These are phyloP conservation scores for Caenorhabditis briggsae DNA, from an alignment of 1,140 invertebrate species.

Conservation along the genomic window DNA sequence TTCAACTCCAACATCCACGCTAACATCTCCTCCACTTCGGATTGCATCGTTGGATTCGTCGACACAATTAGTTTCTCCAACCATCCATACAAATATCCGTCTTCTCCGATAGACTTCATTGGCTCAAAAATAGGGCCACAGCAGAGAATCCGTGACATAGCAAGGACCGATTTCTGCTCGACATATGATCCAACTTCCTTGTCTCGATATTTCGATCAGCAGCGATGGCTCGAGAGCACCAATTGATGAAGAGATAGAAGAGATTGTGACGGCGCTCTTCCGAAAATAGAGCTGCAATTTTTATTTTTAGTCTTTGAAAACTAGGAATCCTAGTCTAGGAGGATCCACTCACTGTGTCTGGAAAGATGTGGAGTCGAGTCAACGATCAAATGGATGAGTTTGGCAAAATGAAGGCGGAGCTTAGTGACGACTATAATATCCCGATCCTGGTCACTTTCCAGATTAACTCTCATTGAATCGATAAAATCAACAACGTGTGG, in stretches of 20 bases:
- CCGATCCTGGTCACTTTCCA: slow-evolving; percentile 86
- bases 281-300: slow-evolving; percentile 87
- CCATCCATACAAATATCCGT: slow-evolving; percentile 90
- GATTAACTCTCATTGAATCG: slow-evolving; percentile 89
- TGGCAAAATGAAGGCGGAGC: slow-evolving; percentile 93
- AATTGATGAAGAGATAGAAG: slow-evolving; percentile 91
- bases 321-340: too few species aligned
- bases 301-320: background rate
- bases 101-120: slow-evolving; percentile 86
- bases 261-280: slow-evolving; percentile 88
- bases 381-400: slow-evolving; percentile 92
- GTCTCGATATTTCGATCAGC: slow-evolving; percentile 63
- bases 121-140: slow-evolving; percentile 94
- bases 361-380: slow-evolving; percentile 86
- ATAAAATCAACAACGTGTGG: slow-evolving; percentile 88
- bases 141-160: slow-evolving; percentile 92
- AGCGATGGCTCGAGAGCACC: slow-evolving; percentile 85
- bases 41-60: slow-evolving; percentile 83
- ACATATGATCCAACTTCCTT: slow-evolving; percentile 80
- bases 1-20: slow-evolving; percentile 94
- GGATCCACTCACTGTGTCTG: background rate
- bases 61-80: slow-evolving; percentile 90
- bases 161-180: slow-evolving; percentile 83
- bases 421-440: slow-evolving; percentile 83
- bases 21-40: slow-evolving; percentile 91